These are phyloP conservation scores for Montipora cactus DNA, from an alignment of 64 coral and sea anemone species.

Conservation along the genomic window DNA sequence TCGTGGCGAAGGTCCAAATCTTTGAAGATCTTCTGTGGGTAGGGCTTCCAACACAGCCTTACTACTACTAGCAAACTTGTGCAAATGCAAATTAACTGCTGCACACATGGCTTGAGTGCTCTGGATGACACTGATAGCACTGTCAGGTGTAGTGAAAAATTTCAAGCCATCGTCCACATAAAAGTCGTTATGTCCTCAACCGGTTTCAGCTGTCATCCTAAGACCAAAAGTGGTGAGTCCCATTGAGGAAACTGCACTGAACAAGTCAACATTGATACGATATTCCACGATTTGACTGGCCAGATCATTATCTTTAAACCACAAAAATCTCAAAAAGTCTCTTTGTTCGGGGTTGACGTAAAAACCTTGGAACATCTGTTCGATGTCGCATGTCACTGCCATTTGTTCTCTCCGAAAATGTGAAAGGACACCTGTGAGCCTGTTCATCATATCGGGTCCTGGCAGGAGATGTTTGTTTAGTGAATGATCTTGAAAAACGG, in stretches of 20 bases:
- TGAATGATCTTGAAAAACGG: slow-evolving; percentile 40
- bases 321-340: slow-evolving; percentile 52
- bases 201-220: neutral
- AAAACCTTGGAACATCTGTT: slow-evolving; percentile 65
- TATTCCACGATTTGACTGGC: slow-evolving; percentile 36
- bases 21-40: neutral
- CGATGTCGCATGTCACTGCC: slow-evolving; percentile 38
- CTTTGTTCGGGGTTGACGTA: slow-evolving; percentile 60
- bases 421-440: slow-evolving; percentile 6
- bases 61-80: slow-evolving; percentile 63
- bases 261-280: slow-evolving; percentile 58
- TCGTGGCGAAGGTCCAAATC: slow-evolving; percentile 49
- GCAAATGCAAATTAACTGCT: slow-evolving; percentile 30
- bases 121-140: slow-evolving; percentile 28
- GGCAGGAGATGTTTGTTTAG: slow-evolving; percentile 40
- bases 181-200: slow-evolving; percentile 29
- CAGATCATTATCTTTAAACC: slow-evolving; percentile 62
- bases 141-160: slow-evolving; percentile 36
- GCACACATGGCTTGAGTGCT: slow-evolving; percentile 26
- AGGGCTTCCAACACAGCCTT: slow-evolving; percentile 19
- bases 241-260: slow-evolving; percentile 38
- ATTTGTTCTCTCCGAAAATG: neutral
- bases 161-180: slow-evolving; percentile 61
- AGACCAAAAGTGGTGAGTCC: slow-evolving; percentile 42
- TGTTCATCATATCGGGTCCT: neutral